A percentile compares a stretch with the other conserved stretches of the same genome.
Evolutionary conservation across 1,140 invertebrate species (phyloP).

Genomic region (Penaeus indicus): DNA sequence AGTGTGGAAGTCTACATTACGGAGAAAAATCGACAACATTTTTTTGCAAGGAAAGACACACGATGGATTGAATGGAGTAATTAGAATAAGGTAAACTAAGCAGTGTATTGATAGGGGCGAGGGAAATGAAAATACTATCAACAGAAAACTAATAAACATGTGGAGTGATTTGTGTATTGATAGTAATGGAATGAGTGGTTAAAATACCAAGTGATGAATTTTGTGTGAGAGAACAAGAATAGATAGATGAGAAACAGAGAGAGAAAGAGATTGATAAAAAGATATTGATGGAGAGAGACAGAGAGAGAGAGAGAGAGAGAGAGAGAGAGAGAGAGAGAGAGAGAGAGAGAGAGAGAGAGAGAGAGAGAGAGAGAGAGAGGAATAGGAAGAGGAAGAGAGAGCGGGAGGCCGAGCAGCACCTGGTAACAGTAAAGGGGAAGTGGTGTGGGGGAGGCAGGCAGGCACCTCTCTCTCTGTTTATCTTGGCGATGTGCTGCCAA

Average conservation of each 20-base stretch:
- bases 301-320: background rate
- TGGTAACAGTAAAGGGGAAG: conserved; percentile 52
- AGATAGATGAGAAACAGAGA: background rate
- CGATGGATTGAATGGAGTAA: no score
- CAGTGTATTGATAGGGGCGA: no score
- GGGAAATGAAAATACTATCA: no score
- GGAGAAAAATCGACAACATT: no score
- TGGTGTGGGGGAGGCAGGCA: background rate
- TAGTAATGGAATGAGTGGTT: no score
- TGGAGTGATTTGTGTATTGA: no score
- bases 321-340: background rate
- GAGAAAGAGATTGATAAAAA: background rate
- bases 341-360: background rate
- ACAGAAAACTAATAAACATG: no score
- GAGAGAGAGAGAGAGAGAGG: background rate
- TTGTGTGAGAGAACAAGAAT: no score
- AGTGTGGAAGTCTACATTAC: no score
- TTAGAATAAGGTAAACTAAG: no score
- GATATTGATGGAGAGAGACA: background rate
- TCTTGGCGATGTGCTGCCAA: conserved; percentile 47
- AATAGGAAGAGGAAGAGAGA: background rate
- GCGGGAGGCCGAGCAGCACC: conserved; percentile 36
- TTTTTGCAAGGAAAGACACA: no score
- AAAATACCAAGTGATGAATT: no score
- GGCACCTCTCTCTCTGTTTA: conserved; percentile 35